Base-by-base conservation (phyloP, 2,888 invertebrate species). In the Sclerodermus sp. region DNA sequence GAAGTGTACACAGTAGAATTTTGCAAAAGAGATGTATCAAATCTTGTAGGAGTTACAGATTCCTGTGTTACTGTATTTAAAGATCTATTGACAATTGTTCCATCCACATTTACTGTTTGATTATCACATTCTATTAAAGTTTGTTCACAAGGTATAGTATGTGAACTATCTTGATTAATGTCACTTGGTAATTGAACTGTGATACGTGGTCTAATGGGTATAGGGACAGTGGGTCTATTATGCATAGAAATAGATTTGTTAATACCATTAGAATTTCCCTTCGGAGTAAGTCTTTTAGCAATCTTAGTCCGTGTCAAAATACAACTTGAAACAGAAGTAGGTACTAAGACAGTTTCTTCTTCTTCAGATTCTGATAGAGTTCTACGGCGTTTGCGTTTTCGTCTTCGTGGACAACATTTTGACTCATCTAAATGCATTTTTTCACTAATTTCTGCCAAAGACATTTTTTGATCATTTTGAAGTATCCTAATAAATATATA, bases 371-470 rank as follows among this genome's bases (percentile, higher is more conserved):
- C 65, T 1, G 71, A 68, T 2, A 58, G 57, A 0, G 64, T 64
- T 50, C 62, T 59, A 18, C 63, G 61, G 40, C 73, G 70, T 46
- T 66, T 74, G 1, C 74, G 68, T 39, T 71, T 75, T 0, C 66
- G 63, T 13, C 64, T 72, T 3, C 73, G 68, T 1, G 67, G 62
- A 57, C 78, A 78, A 51, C 78, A 78, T 1, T 64, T 64, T 2
- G 73, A 56, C 36, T 77, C 77, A 15, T 78, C 78, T 1, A 70
- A 49, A 46, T 69, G 66, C 73, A 77, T 72, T 47, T 71, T 78
- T 2, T 65, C 62, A 2, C 71, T 66, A 10, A 72, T 47, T 14
- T 76, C 72, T 5, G 64, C 57, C 1, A 61, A 47, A 1, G 55
- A 45, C 60, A 76, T 64, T 2, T 53, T 60, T 9, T 51, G 58